A percentile compares a stretch with the other conserved stretches of the same genome.
These are phyloP conservation scores for Laterallus jamaicensis DNA, from an alignment of 2,113 vertebrate genomes.

Conservation along the genomic window DNA sequence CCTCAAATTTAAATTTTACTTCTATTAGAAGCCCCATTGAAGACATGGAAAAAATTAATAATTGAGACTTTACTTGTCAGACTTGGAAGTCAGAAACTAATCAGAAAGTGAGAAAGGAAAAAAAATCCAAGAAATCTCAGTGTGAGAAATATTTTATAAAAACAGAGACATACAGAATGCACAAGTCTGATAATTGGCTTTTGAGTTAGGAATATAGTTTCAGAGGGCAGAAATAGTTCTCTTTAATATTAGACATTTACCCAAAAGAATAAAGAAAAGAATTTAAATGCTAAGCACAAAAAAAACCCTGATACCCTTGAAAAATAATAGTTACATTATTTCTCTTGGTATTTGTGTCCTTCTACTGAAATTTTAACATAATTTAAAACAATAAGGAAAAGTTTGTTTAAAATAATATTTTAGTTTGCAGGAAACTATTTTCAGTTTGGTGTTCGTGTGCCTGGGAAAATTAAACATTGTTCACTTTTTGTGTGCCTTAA, in stretches of 20 bases:
- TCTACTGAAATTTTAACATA: neutral
- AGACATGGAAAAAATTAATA: neutral
- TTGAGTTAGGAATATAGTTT: neutral
- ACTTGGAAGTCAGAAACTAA: neutral
- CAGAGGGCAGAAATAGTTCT: neutral
- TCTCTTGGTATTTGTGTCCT: neutral
- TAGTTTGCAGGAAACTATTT: neutral
- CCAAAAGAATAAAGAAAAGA: neutral
- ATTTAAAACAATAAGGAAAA: neutral
- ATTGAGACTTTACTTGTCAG: neutral
- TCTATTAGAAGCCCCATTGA: neutral
- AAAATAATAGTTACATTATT: neutral
- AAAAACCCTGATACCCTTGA: neutral
- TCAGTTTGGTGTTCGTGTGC: neutral
- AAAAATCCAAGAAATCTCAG: rapidly evolving
- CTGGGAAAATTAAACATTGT: neutral
- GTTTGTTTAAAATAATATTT: neutral
- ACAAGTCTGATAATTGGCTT: neutral
- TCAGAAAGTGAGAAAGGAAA: neutral
- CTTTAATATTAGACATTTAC: neutral
- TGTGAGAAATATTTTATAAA: neutral
- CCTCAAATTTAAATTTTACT: neutral
- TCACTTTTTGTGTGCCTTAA: neutral
- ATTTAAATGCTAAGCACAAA: neutral
- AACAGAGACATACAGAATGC: neutral